Evolutionary conservation across 1,140 invertebrate genomes (phyloP).

Genomic region (Sycobia sp.): DNA sequence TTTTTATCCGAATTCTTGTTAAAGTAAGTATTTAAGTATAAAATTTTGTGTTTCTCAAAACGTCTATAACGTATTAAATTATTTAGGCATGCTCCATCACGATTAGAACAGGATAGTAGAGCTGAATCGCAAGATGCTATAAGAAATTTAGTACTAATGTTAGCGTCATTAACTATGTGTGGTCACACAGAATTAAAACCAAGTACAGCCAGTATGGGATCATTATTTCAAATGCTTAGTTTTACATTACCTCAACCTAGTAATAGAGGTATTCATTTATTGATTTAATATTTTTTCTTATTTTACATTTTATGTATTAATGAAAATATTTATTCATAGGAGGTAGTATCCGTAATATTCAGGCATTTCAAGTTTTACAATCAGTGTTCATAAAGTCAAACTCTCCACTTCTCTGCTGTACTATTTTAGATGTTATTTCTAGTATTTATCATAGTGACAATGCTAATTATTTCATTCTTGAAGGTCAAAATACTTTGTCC

Average conservation of each 20-base stretch:
- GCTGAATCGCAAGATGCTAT: constrained; percentile 87
- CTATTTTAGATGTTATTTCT: constrained; percentile 93
- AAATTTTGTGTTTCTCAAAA: too few species aligned
- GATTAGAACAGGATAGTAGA: constrained; percentile 76
- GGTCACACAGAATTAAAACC: constrained; percentile 88
- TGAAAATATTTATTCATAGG: constrained; percentile 51
- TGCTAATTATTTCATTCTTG: constrained; percentile 98
- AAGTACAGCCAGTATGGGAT: constrained; percentile 82
- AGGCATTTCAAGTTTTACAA: constrained; percentile 94
- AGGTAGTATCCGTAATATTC: constrained; percentile 86
- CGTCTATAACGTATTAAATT: constrained; percentile 17
- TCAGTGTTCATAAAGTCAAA: constrained; percentile 90
- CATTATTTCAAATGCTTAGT: constrained; percentile 90
- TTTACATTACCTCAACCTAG: constrained; percentile 89
- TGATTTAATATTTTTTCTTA: constrained; percentile 3
- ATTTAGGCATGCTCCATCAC: constrained; percentile 60
- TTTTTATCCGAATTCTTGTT: constrained; percentile 94
- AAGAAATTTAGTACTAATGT: constrained; percentile 89
- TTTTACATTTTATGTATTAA: neutral
- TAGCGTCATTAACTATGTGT: constrained; percentile 92
- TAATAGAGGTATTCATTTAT: constrained; percentile 76
- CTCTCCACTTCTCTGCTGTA: constrained; percentile 82
- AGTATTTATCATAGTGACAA: constrained; percentile 97
- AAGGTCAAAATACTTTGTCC: constrained; percentile 92
- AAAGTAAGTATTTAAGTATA: constrained; percentile 69